Percentiles rank a stretch among this genome's conserved stretches.
Conservation (phyloP, 2,888 invertebrate species). For the Hoplodrina ambigua region DNA sequence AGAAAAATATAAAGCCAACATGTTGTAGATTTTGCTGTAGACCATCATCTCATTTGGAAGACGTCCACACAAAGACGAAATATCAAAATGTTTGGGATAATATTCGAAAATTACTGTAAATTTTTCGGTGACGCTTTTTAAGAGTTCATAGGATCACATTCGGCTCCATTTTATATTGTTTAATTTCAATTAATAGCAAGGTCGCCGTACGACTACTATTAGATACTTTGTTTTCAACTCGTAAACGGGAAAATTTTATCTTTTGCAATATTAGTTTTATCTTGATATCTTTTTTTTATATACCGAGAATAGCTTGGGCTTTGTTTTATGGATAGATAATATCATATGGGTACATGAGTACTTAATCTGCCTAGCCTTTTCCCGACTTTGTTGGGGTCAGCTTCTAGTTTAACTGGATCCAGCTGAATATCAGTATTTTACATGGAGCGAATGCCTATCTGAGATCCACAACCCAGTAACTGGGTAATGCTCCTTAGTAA, state of each 20-base stretch:
- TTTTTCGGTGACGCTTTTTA: not conserved
- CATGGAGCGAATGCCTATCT: too few relatives aligned
- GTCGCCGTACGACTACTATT: constrained; percentile 13
- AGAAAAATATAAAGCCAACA: not conserved
- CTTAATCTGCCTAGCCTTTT: too few relatives aligned
- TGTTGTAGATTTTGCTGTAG: not conserved
- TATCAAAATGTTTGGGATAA: not conserved
- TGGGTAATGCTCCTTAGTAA: too few relatives aligned
- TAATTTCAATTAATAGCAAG: constrained; percentile 22
- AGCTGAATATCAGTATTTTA: too few relatives aligned
- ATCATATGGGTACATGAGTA: not conserved
- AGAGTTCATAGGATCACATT: not conserved
- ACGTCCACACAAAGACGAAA: too few relatives aligned
- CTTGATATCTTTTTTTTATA: not conserved
- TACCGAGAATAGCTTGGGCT: constrained; percentile 14
- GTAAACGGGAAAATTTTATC: constrained; percentile 8
- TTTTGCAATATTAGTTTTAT: constrained; percentile 5
- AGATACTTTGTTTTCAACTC: constrained; percentile 28
- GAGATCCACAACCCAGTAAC: too few relatives aligned
- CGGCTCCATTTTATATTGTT: not conserved
- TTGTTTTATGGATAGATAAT: constrained; percentile 21
- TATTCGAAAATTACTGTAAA: not conserved
- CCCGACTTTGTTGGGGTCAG: too few relatives aligned
- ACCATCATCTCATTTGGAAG: too few relatives aligned
- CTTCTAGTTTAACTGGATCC: too few relatives aligned